Conservation (phyloP, 2,888 invertebrate genomes). For the Vandiemenella viatica region DNA sequence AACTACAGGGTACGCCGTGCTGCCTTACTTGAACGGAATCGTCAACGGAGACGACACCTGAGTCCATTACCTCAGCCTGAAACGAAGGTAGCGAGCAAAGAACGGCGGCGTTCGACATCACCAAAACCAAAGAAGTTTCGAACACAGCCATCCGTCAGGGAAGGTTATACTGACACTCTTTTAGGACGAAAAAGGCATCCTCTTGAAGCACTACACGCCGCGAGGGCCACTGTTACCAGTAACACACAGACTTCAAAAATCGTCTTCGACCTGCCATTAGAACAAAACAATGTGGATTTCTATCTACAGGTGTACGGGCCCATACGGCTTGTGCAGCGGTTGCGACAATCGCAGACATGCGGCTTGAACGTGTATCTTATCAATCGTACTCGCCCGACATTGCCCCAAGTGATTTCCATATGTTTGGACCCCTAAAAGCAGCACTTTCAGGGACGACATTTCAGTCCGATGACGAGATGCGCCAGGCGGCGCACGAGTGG, state of each 20-base stretch:
- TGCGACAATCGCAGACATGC: neutral
- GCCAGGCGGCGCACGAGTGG: neutral
- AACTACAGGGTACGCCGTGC: too few species aligned
- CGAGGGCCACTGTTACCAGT: neutral
- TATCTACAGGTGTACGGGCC: neutral
- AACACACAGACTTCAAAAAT: neutral
- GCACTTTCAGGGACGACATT: too few species aligned
- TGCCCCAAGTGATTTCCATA: neutral
- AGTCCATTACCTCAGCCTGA: too few species aligned
- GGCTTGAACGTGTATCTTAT: neutral
- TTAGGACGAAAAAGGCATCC: neutral
- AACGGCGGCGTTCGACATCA: too few species aligned
- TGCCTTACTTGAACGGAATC: too few species aligned
- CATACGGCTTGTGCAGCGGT: neutral
- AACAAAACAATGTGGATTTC: neutral
- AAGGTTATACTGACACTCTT: too few species aligned
- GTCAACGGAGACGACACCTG: too few species aligned
- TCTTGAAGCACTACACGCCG: neutral
- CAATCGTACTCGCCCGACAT: neutral
- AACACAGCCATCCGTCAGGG: too few species aligned
- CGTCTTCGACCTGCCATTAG: neutral
- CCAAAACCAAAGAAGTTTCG: too few species aligned
- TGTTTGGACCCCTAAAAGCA: neutral
- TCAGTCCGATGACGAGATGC: too few species aligned
- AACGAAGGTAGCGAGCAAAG: too few species aligned